Evolutionary conservation across 1,140 invertebrate species (phyloP).

Genomic region (Pseudomyrmex concolor): DNA sequence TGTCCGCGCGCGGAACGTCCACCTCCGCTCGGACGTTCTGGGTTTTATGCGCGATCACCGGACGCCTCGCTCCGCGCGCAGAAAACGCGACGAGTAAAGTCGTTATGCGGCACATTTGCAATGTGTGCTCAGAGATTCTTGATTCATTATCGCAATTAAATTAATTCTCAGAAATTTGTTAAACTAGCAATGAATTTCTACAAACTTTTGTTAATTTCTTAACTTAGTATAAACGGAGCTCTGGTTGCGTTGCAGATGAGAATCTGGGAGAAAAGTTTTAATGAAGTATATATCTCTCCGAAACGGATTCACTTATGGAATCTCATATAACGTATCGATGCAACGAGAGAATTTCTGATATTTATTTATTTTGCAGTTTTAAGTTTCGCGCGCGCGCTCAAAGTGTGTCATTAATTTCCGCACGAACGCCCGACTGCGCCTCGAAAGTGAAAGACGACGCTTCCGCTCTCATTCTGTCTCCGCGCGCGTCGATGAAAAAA

Average conservation of each 20-base stretch:
- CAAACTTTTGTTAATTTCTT: slow-evolving; percentile 31
- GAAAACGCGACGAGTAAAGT: slow-evolving; percentile 9
- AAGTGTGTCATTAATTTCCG: slow-evolving; percentile 49
- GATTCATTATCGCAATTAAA: background rate
- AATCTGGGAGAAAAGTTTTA: slow-evolving; percentile 27
- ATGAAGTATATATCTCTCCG: background rate
- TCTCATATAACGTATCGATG: background rate
- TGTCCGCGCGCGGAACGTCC: slow-evolving; percentile 19
- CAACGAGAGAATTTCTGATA: background rate
- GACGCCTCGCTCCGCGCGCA: background rate
- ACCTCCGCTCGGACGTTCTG: slow-evolving; percentile 24
- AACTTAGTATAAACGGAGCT: background rate
- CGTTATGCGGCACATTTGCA: background rate
- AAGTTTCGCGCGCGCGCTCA: slow-evolving; percentile 16
- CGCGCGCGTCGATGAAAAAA: background rate
- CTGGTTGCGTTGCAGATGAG: background rate
- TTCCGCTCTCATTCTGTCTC: slow-evolving; percentile 46
- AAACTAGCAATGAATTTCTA: background rate
- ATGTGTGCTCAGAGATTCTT: background rate
- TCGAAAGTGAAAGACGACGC: slow-evolving; percentile 48
- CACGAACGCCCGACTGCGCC: slow-evolving; percentile 3
- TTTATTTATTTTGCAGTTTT: background rate
- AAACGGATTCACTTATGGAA: background rate
- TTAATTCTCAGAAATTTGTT: slow-evolving; percentile 7
- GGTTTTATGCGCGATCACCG: slow-evolving; percentile 31